Evolutionary conservation across 2,888 invertebrate genomes (phyloP).

Genomic region (Acanthosepion lycidas): DNA sequence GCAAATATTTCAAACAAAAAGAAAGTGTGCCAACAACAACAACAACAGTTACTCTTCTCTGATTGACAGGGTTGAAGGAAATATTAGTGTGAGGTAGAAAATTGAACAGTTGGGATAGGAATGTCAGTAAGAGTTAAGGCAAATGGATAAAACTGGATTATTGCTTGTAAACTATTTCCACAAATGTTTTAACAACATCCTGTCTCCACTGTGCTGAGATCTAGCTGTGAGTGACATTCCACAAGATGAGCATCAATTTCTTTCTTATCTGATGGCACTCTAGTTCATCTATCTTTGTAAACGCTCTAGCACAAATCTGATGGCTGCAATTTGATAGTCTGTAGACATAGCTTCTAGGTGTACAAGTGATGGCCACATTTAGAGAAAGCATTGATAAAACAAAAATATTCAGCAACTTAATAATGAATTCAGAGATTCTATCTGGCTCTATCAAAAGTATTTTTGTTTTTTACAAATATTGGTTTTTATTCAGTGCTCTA

Average conservation of each 20-base stretch:
- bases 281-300: neutral
- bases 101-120: neutral
- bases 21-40: neutral
- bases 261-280: slow-evolving; percentile 13
- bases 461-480: too few species aligned
- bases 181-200: neutral
- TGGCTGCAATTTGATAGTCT: neutral
- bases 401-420: too few species aligned
- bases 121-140: neutral
- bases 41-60: neutral
- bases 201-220: neutral
- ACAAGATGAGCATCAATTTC: neutral
- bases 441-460: too few species aligned
- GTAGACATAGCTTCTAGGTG: neutral
- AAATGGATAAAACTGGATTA: neutral
- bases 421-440: too few species aligned
- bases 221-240: neutral
- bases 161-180: neutral
- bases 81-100: neutral
- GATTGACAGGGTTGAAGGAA: neutral
- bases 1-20: too few species aligned
- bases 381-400: neutral
- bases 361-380: neutral
- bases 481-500: too few species aligned
- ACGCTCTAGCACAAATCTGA: neutral